Evolutionary conservation across 2,113 vertebrate species (phyloP).

Genomic region (Syngnathus floridae): DNA sequence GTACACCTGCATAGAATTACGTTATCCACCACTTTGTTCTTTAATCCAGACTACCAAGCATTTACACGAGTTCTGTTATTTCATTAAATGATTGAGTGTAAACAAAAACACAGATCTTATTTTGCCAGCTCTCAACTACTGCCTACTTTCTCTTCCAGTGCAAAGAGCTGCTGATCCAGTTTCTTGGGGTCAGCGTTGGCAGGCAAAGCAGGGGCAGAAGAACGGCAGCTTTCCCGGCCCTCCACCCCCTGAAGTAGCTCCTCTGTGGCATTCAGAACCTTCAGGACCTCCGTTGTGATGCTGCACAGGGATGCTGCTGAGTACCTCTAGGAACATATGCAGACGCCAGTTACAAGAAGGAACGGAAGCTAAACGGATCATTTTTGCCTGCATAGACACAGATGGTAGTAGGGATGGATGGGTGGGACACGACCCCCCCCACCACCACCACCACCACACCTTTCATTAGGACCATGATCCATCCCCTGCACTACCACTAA

Average conservation of each 20-base stretch:
- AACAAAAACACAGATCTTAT: too few species aligned
- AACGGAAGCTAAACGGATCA: background rate
- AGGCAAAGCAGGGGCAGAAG: conserved; percentile 56
- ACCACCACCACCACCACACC: too few species aligned
- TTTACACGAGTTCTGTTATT: too few species aligned
- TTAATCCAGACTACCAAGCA: too few species aligned
- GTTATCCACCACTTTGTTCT: background rate
- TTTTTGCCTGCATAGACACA: too few species aligned
- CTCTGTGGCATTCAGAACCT: conserved; percentile 92
- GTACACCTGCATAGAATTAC: conserved; percentile 76
- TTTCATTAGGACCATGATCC: too few species aligned
- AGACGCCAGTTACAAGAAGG: background rate
- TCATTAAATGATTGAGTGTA: too few species aligned
- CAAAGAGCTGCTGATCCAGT: conserved; percentile 86
- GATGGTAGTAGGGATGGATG: too few species aligned
- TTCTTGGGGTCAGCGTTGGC: conserved; percentile 69
- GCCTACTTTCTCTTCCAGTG: conserved; percentile 87
- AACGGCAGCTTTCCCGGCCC: conserved; percentile 38
- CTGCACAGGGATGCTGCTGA: conserved; percentile 90
- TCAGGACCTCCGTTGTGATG: conserved; percentile 94
- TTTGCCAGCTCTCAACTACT: background rate
- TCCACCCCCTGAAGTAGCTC: conserved; percentile 82
- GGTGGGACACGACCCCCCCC: too few species aligned
- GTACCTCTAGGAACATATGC: conserved; percentile 74
- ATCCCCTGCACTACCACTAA: too few species aligned